Evolutionary conservation across 2,888 invertebrate species (phyloP).

Genomic region (Phymatocera aterrima): DNA sequence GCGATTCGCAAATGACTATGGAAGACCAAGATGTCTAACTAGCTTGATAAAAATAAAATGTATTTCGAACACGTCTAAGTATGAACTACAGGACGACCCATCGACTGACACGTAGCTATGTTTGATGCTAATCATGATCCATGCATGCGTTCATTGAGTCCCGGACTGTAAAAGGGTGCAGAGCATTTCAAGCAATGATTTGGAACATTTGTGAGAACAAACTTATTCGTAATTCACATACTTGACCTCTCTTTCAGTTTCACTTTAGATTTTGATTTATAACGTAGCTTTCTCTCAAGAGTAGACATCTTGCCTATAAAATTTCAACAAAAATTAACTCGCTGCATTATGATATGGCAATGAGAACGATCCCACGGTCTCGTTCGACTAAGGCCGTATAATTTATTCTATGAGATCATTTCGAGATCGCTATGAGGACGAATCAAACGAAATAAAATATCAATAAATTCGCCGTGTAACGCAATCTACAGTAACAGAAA

Average conservation of each 20-base stretch:
- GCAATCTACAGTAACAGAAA: not conserved
- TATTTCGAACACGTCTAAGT: not conserved
- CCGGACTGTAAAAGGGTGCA: conserved; percentile 9
- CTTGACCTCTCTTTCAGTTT: conserved; percentile 68
- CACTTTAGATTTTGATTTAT: conserved; percentile 67
- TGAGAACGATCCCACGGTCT: not conserved
- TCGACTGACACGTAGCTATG: conserved; percentile 5
- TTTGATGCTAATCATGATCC: conserved; percentile 19
- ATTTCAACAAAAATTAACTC: conserved; percentile 54
- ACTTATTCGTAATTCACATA: conserved; percentile 65
- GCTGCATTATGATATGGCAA: not conserved
- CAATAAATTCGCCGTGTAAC: not conserved
- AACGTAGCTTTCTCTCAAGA: conserved; percentile 67
- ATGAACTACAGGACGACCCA: conserved; percentile 1
- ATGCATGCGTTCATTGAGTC: conserved; percentile 21
- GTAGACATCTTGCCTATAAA: conserved; percentile 71
- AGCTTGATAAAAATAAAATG: not conserved
- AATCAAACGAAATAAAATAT: not conserved
- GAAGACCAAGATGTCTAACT: not conserved
- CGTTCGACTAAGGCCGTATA: conserved; percentile 14
- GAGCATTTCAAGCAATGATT: conserved; percentile 39
- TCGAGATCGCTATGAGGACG: not conserved
- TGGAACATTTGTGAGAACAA: conserved; percentile 26
- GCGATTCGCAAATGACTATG: not conserved
- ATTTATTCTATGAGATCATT: not conserved